These are phyloP conservation scores for Melanogrammus aeglefinus DNA, from an alignment of 2,797 vertebrate genomes.

Conservation along the genomic window DNA sequence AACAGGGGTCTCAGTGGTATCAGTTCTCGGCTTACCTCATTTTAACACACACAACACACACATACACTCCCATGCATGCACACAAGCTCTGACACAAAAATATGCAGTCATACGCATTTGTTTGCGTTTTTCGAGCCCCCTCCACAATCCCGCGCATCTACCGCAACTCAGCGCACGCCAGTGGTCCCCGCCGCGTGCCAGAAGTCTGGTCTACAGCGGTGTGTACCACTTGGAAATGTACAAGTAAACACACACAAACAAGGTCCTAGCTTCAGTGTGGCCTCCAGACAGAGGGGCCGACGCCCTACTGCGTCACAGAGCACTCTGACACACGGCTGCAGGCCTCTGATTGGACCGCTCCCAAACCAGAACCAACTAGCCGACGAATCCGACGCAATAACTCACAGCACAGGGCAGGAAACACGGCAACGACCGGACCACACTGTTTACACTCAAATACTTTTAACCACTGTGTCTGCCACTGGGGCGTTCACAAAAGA, in stretches of 20 bases:
- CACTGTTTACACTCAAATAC: too few species aligned
- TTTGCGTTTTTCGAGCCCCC: neutral
- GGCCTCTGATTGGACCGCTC: too few species aligned
- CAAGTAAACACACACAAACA: neutral
- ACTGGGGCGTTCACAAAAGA: too few species aligned
- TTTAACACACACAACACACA: conserved; percentile 35
- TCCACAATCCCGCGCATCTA: neutral
- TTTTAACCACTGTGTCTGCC: too few species aligned
- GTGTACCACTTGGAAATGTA: neutral
- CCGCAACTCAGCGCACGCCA: neutral
- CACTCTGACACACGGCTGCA: too few species aligned
- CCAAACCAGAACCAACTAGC: too few species aligned
- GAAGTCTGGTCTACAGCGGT: neutral
- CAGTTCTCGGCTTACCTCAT: conserved; percentile 56
- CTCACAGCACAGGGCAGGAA: too few species aligned
- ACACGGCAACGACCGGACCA: too few species aligned
- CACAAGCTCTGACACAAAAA: conserved; percentile 13
- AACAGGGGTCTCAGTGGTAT: conserved; percentile 70
- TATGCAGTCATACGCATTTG: neutral
- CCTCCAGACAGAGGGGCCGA: too few species aligned
- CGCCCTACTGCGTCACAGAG: too few species aligned
- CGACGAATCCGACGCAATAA: too few species aligned
- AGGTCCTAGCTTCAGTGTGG: too few species aligned
- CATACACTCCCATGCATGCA: neutral
- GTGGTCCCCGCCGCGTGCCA: neutral